Evolutionary conservation across 1,140 invertebrate genomes (phyloP).

Genomic region (Lepidurus couesii): DNA sequence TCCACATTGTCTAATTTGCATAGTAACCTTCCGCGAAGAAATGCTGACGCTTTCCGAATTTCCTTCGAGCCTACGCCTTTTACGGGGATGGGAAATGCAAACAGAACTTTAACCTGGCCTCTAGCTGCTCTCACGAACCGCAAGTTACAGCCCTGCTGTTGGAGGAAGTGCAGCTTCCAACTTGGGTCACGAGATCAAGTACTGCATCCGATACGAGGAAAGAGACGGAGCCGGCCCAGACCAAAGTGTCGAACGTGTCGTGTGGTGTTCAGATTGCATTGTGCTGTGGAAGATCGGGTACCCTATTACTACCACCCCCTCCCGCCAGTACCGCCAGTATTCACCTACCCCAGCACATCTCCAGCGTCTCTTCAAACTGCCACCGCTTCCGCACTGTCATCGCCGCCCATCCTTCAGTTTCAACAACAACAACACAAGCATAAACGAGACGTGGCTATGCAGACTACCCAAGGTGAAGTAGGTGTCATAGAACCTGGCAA

Average conservation of each 20-base stretch:
- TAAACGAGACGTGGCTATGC: background rate
- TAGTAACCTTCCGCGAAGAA: background rate
- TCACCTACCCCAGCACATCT: too few species aligned
- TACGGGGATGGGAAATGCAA: background rate
- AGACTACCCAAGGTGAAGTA: background rate
- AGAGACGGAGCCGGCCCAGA: too few species aligned
- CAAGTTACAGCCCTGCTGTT: background rate
- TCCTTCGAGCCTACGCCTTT: background rate
- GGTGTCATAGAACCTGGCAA: too few species aligned
- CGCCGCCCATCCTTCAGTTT: background rate
- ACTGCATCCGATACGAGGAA: too few species aligned
- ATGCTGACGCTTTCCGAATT: background rate
- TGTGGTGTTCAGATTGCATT: conserved; percentile 6
- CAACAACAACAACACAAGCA: background rate
- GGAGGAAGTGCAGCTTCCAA: background rate
- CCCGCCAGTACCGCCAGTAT: too few species aligned
- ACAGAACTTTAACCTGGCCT: background rate
- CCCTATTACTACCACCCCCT: too few species aligned
- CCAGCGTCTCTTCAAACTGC: background rate
- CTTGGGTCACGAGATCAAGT: too few species aligned
- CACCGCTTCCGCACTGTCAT: background rate
- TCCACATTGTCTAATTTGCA: background rate
- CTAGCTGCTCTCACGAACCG: background rate
- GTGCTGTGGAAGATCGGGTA: background rate
- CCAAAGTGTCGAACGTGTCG: background rate